phyloP scores from a whole-genome alignment of 2,888 invertebrate genomes.

The Scaptomyza flava region DNA sequence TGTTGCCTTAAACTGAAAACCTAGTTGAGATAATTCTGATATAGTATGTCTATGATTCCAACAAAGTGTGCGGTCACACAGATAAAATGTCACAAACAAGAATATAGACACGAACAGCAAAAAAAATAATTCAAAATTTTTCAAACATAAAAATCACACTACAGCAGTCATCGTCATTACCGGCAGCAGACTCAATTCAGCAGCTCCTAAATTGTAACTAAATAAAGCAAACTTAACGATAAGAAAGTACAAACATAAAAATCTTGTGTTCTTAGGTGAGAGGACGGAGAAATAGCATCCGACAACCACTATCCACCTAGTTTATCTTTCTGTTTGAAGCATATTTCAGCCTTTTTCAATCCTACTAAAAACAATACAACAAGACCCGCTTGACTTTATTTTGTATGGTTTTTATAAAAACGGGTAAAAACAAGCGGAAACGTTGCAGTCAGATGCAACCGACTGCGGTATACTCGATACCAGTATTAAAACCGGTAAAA shows the following conservation, averaged over 20 bases:
- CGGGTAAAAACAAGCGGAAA: no score
- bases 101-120: constrained; percentile 42
- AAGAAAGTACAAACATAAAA: constrained; percentile 15
- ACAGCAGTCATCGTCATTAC: constrained; percentile 4
- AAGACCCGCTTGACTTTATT: no score
- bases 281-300: not conserved
- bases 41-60: constrained; percentile 22
- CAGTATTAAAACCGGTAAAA: no score
- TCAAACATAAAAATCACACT: constrained; percentile 24
- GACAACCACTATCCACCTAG: no score
- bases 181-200: constrained; percentile 36
- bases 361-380: no score
- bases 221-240: constrained; percentile 59
- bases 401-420: no score
- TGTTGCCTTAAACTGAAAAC: constrained; percentile 6
- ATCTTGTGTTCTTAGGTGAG: constrained; percentile 20
- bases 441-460: no score
- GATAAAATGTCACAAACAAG: constrained; percentile 64
- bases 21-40: not conserved
- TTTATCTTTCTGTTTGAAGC: not conserved
- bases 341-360: constrained; percentile 48
- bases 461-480: no score
- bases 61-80: constrained; percentile 30
- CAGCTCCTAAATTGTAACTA: constrained; percentile 44
- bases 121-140: not conserved